Base-by-base conservation (phyloP, 2,888 invertebrate genomes). In the Hydriomena furcata region DNA sequence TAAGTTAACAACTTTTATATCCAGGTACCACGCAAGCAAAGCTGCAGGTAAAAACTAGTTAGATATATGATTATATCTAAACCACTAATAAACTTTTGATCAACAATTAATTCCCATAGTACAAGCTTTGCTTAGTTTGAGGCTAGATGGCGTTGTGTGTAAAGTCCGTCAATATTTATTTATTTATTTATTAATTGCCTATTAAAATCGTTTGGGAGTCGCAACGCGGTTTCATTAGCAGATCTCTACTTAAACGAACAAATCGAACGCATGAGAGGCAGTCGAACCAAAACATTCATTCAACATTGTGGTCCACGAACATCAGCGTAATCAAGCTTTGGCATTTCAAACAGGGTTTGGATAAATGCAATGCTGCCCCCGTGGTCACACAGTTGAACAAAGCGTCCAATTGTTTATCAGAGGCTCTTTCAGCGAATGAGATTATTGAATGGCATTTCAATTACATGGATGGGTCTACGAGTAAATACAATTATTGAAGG, bases 241-340 rank as follows among this genome's bases (percentile, higher is more conserved):
- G 35, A 41, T 37, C 25, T 28, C 37, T 28, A 31, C 13, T 43
- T 36, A 37, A 36, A 25, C 45, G 34, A 31, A 38, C 31, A 23
- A 48, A 43, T 35, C 34, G 36, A 44, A 44, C 25, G 24, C 28
- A 52, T 43, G 17, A 34, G 17, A 42, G 13, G 13, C 28, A 42
- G 23, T 37, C 17, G 41, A 37, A 54, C 28, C 47, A 42, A 52
- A 53, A 56, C 54, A 56, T 50, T 50, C 55, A 52, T 55, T 38
- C 42, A 50, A 43, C 31, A 48, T 49, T 56, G 37, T 34, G 40
- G 40, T 36, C 57, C 38, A 51, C 30, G 42, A 45, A 59, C 60
- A 62, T 55, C 46, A 52, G 56, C 55, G 58, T 62, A 63, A 63
- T 62, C 63, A 55, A 55, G 59, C 60, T 37, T 42, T 35, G 34